Conservation (phyloP, 2,888 invertebrate species). For the Meteorus cinctellus region DNA sequence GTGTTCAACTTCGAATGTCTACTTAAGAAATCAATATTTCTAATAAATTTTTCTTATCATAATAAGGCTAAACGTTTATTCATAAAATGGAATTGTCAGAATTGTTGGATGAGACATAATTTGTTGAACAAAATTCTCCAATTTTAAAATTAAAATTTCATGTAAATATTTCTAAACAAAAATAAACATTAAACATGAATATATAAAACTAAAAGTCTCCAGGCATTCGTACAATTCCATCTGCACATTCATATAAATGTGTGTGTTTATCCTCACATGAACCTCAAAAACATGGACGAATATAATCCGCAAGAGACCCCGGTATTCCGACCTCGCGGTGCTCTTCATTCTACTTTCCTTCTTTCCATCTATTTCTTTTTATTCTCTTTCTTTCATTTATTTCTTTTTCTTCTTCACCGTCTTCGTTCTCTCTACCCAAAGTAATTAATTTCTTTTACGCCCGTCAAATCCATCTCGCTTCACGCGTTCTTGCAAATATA, state of each 20-base stretch:
- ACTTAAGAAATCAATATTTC: no score
- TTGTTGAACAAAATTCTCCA: no score
- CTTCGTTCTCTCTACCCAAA: constrained; percentile 5
- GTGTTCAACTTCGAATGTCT: no score
- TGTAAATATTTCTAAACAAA: no score
- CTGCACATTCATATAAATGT: neutral
- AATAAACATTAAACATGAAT: neutral
- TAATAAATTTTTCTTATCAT: no score
- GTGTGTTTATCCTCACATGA: constrained; percentile 24
- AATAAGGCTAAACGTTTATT: no score
- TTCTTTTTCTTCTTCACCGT: no score
- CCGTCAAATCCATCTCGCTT: constrained; percentile 28
- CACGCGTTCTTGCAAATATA: constrained; percentile 25
- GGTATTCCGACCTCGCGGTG: constrained; percentile 16
- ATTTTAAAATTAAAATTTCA: no score
- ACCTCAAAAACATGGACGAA: constrained; percentile 33
- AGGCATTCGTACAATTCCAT: neutral
- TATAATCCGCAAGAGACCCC: constrained; percentile 46
- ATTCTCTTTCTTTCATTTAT: constrained; percentile 32
- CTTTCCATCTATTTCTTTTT: constrained; percentile 15
- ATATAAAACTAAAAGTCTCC: neutral
- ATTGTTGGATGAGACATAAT: no score
- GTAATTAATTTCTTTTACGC: constrained; percentile 40
- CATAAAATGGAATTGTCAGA: no score
- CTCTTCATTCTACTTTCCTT: constrained; percentile 45